Evolutionary conservation across 2,113 vertebrate species (phyloP), one percentile per base, ranked within the genome.

Genomic region (Merops nubicus): DNA sequence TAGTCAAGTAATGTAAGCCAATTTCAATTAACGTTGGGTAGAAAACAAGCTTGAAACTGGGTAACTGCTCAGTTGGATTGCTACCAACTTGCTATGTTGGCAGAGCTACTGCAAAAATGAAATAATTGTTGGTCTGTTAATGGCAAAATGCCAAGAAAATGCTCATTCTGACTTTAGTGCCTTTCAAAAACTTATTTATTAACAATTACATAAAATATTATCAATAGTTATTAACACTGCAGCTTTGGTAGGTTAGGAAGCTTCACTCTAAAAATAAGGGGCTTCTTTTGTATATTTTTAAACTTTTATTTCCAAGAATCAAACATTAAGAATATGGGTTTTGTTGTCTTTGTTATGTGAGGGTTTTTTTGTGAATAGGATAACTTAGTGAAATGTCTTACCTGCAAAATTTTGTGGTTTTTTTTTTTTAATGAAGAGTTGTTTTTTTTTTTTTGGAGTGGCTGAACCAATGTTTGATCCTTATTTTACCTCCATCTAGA

Each of bases 301-400:
- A 13, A 18, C 7, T n/a, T 43, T 19, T 83, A 3, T 74, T 74
- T 77, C 16, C 6, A 60, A 43, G 45, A 83, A 42, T 43, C 23
- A 56, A 51, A 33, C 12, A 22, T 31, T 2, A 65, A 69, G 20
- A 73, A 38, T 11, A 10, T 36, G 13, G 7, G 1, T 0, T 48
- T 85, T 38, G 29, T 31, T 13, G 8, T 34, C 15, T 34, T 33
- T 23, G 15, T 29, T 56, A n/a, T n/a, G n/a, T n/a, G n/a, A 4
- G 34, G 10, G 7, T 1, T 15, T 9, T 1, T 2, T 40, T n/a
- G 6, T 31, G 12, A 31, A 2, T 53, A 15, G 20, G 5, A 4
- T 50, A 70, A 29, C 14, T 64, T 51, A 8, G 11, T 83, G 38
- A 79, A 76, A 67, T 82, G 6, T 40, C 21, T 53, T 57, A 40